Base-by-base conservation (phyloP, 2,113 vertebrate genomes). In the Lophius piscatorius region DNA sequence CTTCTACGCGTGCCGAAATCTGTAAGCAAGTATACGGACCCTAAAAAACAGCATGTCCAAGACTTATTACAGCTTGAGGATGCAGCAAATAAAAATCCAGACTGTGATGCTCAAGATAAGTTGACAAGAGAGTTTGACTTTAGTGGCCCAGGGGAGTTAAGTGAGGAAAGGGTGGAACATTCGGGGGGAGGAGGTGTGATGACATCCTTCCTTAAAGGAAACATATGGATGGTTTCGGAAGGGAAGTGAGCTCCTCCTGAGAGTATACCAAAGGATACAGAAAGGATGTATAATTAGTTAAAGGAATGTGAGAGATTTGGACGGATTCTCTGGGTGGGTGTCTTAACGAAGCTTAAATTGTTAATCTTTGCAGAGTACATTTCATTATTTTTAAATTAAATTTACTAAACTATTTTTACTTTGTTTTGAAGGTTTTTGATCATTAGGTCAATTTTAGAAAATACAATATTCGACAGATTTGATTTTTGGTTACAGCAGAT, bases 171-270 rank as follows among this genome's bases (percentile, higher is more conserved):
- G 83, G 83, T 84, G 83, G 78, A 63, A 49, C 59, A 65, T 48
- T 48, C 14, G 16, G 63, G 70, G 63, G 68, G 74, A 75, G 71
- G 68, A 83, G 82, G 80, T 81, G 84, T 83, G 83, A 84, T 63
- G 51, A 61, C 79, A 86, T 90, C 84, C 87, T 83, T 82, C 83
- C 80, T 54, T 58, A 55, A 59, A 84, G 87, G 88, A 90, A 91
- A 79, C 86, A 85, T 76, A 80, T 81, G 80, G 77, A 83, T 48
- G 78, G 54, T 52, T 52, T 60, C 28, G 45, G 55, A 74, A 54
- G 82, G 85, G 89, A 89, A 84, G 26, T 42, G 31, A 31, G 23
- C 55, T 66, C 58, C 70, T 81, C 74, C 24, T 31, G 63, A 79
- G 72, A 48, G 39, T 36, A 23, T 64, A 78, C 63, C 28, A 74